These are phyloP conservation scores for Kuschelorhynchus macadamiae DNA, from an alignment of 2,888 invertebrate genomes.

Conservation along the genomic window DNA sequence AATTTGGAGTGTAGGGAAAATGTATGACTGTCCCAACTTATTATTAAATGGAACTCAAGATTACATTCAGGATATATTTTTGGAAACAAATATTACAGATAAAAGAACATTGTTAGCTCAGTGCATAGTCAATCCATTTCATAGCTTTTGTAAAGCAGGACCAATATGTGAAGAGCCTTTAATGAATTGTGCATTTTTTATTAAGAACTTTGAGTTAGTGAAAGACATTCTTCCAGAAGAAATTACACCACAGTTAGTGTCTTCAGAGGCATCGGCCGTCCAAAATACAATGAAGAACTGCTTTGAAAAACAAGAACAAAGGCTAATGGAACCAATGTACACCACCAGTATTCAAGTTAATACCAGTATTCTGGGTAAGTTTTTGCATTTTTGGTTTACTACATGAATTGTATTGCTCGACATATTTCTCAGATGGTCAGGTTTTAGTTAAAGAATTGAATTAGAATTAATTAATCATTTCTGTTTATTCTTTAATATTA, in stretches of 20 bases:
- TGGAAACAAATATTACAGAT: constrained; percentile 68
- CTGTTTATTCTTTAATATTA: too few relatives aligned
- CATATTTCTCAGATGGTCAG: too few relatives aligned
- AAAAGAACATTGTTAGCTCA: constrained; percentile 78
- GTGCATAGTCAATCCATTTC: constrained; percentile 89
- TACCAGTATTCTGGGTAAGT: constrained; percentile 59
- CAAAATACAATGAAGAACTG: constrained; percentile 84
- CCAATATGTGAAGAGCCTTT: constrained; percentile 98
- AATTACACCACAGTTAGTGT: constrained; percentile 60
- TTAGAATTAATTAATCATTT: too few relatives aligned
- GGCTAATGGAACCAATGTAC: constrained; percentile 96
- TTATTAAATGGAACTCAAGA: constrained; percentile 84
- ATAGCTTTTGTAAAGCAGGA: constrained; percentile 86
- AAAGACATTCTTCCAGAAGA: constrained; percentile 68
- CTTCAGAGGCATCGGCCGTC: constrained; percentile 58
- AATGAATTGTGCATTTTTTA: constrained; percentile 92
- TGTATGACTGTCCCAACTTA: constrained; percentile 90
- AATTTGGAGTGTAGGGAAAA: constrained; percentile 95
- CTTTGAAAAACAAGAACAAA: constrained; percentile 89
- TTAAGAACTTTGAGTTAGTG: constrained; percentile 82
- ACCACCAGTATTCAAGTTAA: constrained; percentile 66
- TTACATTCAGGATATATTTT: constrained; percentile 75
- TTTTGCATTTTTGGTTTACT: constrained; percentile 10
- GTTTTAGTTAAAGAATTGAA: too few relatives aligned
- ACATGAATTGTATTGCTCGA: too few relatives aligned